Percentiles rank a stretch among this genome's conserved stretches.
phyloP scores from a whole-genome alignment of 2,113 vertebrate genomes.

The Chaetodon trifascialis region DNA sequence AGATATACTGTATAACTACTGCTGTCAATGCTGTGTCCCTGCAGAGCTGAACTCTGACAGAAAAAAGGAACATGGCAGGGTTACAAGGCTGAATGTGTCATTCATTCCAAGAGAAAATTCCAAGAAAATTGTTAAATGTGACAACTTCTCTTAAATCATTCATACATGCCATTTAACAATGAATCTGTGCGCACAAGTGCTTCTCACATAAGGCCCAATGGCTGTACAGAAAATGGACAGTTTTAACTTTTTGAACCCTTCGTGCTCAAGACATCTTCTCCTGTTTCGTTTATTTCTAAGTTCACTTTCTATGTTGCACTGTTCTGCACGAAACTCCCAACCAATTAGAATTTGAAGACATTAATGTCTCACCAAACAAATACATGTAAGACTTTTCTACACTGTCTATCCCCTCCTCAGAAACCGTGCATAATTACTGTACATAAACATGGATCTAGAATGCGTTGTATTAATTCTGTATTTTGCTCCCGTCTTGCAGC shows the following conservation, averaged over 20 bases:
- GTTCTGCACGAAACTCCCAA: not conserved
- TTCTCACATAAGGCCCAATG: not conserved
- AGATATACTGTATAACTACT: not conserved
- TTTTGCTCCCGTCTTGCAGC: constrained; percentile 80
- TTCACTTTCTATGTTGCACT: not conserved
- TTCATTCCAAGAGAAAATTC: not conserved
- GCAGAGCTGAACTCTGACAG: not conserved
- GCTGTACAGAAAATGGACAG: not conserved
- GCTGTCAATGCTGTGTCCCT: not conserved
- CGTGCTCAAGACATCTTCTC: too few relatives aligned
- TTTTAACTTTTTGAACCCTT: not conserved
- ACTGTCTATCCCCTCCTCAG: not conserved
- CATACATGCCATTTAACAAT: too few relatives aligned
- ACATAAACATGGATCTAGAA: not conserved
- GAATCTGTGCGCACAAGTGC: not conserved
- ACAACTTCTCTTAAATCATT: not conserved
- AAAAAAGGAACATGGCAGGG: not conserved
- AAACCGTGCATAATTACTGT: not conserved
- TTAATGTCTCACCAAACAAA: not conserved
- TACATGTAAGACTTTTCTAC: not conserved
- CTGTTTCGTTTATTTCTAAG: too few relatives aligned
- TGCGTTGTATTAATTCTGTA: not conserved
- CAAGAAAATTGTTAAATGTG: not conserved
- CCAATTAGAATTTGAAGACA: not conserved
- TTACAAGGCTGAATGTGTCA: not conserved